phyloP scores from a whole-genome alignment of 1,140 invertebrate species.

The Gerris buenoi region DNA sequence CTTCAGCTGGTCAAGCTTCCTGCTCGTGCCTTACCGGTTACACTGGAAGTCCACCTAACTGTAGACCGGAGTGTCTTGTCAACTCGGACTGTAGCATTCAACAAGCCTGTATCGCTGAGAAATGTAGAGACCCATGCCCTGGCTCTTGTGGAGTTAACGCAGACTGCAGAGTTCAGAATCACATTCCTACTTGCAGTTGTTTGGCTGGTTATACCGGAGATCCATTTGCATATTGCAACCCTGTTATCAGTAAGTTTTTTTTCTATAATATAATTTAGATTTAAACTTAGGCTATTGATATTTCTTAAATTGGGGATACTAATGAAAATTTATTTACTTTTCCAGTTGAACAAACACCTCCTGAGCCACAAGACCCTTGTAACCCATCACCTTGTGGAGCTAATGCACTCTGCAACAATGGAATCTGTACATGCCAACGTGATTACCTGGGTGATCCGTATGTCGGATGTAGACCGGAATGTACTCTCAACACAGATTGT shows the following conservation, averaged over 20 bases:
- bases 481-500: constrained; percentile 46
- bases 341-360: constrained; percentile 36
- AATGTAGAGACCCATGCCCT: constrained; percentile 58
- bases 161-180: constrained; percentile 51
- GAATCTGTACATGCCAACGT: constrained; percentile 39
- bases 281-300: no score
- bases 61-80: constrained; percentile 46
- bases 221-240: constrained; percentile 46
- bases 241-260: constrained; percentile 37
- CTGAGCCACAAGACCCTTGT: constrained; percentile 40
- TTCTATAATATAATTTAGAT: no score
- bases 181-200: constrained; percentile 55
- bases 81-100: constrained; percentile 46
- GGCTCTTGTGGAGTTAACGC: constrained; percentile 54
- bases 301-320: no score
- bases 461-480: constrained; percentile 44
- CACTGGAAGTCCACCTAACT: constrained; percentile 46
- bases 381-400: constrained; percentile 56
- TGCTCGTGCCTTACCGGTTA: constrained; percentile 45
- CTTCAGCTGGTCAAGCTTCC: constrained; percentile 21
- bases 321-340: no score
- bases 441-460: constrained; percentile 48
- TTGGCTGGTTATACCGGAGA: constrained; percentile 48
- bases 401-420: constrained; percentile 48
- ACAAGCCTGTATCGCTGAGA: constrained; percentile 51